Evolutionary conservation across 2,113 vertebrate species (phyloP).

Genomic region (Proteles cristata): DNA sequence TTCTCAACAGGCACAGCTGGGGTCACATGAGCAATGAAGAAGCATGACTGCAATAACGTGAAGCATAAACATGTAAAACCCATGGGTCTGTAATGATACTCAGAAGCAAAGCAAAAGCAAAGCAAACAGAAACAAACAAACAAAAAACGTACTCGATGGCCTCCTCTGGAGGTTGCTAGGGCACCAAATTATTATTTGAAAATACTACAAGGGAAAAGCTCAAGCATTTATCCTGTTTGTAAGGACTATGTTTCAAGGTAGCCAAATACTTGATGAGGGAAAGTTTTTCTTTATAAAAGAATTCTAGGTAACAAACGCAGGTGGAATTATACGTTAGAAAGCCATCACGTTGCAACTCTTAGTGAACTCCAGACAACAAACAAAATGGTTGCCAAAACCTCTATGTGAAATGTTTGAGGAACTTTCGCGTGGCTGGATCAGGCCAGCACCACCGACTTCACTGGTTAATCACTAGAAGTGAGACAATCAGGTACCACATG

Average conservation of each 20-base stretch:
- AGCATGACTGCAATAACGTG: neutral
- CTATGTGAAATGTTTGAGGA: neutral
- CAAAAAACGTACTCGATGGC: neutral
- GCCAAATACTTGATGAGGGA: neutral
- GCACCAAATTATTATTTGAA: neutral
- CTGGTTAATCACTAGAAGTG: neutral
- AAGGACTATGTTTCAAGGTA: neutral
- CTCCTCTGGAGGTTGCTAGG: neutral
- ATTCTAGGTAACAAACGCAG: neutral
- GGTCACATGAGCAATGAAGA: neutral
- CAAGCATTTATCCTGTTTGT: neutral
- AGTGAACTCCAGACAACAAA: conserved; percentile 26
- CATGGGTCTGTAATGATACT: neutral
- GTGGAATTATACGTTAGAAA: neutral
- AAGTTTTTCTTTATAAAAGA: conserved; percentile 2
- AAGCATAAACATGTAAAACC: neutral
- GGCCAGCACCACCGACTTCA: neutral
- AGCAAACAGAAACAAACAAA: neutral
- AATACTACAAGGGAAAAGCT: conserved; percentile 5
- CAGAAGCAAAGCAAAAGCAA: conserved; percentile 12
- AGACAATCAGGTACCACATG: neutral
- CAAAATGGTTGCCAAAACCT: neutral
- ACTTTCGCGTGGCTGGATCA: neutral
- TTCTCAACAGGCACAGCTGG: neutral
- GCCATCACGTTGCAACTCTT: neutral